Evolutionary conservation across 2,113 vertebrate species (phyloP).

Genomic region (Ramphastos sulfuratus): DNA sequence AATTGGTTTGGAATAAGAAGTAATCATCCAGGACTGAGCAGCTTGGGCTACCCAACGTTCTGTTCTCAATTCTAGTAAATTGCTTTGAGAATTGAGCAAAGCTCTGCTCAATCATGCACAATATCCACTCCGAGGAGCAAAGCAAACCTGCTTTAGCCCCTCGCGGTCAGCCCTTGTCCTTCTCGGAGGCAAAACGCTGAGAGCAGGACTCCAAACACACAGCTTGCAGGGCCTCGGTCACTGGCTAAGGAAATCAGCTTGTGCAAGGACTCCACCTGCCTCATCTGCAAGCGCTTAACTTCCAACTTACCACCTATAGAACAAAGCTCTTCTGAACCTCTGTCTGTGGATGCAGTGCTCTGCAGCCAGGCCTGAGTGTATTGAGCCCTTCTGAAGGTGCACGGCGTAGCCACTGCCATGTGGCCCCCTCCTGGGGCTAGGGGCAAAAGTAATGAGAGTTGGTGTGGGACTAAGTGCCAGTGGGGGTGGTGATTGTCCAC

Average conservation of each 20-base stretch:
- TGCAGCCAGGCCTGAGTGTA: no score
- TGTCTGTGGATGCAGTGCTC: neutral
- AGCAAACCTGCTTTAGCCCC: slow-evolving; percentile 66
- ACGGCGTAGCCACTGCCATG: neutral
- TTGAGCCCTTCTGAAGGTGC: no score
- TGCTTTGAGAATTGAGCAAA: slow-evolving; percentile 81
- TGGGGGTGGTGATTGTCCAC: neutral
- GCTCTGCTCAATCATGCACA: slow-evolving; percentile 76
- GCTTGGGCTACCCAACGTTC: slow-evolving; percentile 69
- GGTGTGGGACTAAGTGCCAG: neutral
- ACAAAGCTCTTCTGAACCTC: neutral
- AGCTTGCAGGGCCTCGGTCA: neutral
- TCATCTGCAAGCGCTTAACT: neutral
- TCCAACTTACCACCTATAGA: neutral
- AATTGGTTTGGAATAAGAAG: slow-evolving; percentile 80
- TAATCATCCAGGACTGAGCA: slow-evolving; percentile 80
- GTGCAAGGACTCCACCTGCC: neutral
- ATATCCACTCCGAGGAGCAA: slow-evolving; percentile 67
- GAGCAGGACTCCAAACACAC: neutral
- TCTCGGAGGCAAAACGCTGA: slow-evolving; percentile 22
- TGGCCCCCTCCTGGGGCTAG: neutral
- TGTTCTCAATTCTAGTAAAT: slow-evolving; percentile 75
- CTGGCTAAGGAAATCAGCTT: neutral
- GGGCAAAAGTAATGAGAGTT: neutral
- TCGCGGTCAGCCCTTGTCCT: slow-evolving; percentile 17